phyloP scores from a whole-genome alignment of 2,797 vertebrate species.

The Myotis myotis region DNA sequence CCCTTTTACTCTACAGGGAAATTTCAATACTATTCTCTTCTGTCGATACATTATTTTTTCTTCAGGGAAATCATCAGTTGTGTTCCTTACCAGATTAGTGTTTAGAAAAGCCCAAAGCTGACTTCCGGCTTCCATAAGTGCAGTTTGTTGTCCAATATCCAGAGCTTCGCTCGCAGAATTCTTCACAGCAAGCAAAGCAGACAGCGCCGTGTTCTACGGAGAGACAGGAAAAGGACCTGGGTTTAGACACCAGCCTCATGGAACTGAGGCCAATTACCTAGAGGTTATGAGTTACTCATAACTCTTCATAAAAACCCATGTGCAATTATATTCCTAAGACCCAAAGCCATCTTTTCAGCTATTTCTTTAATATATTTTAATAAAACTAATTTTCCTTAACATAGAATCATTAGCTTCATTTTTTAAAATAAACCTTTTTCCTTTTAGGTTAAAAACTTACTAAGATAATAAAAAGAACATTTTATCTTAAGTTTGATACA shows the following conservation, averaged over 20 bases:
- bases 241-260: neutral
- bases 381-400: neutral
- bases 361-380: neutral
- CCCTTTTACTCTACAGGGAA: neutral
- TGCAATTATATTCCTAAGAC: neutral
- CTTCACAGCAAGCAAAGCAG: constrained; percentile 85
- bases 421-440: neutral
- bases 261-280: neutral
- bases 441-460: constrained; percentile 26
- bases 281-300: neutral
- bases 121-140: constrained; percentile 81
- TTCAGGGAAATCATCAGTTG: constrained; percentile 18
- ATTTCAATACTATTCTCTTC: neutral
- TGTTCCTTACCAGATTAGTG: constrained; percentile 87
- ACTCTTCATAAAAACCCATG: neutral
- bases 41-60: neutral
- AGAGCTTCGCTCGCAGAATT: constrained; percentile 81
- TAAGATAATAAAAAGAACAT: neutral
- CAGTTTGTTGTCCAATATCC: constrained; percentile 79
- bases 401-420: neutral
- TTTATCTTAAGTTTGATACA: constrained; percentile 2
- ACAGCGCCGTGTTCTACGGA: constrained; percentile 84
- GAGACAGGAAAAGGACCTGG: neutral
- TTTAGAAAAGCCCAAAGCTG: constrained; percentile 89
- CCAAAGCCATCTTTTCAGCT: neutral